phyloP scores from a whole-genome alignment of 2,888 invertebrate species.

The Metellina segmentata region DNA sequence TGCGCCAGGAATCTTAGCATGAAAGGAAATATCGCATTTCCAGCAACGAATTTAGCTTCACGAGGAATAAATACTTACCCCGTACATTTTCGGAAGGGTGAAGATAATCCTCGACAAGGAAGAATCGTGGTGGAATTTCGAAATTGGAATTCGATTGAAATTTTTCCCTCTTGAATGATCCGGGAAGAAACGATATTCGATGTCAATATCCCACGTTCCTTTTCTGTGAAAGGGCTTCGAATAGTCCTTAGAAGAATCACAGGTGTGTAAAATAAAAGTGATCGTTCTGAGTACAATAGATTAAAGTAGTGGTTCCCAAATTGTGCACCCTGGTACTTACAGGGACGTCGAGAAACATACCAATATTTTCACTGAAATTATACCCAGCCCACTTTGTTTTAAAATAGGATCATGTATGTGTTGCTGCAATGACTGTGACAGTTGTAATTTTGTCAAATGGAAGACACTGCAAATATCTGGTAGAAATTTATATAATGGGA shows the following conservation, averaged over 20 bases:
- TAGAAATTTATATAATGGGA: too few species aligned
- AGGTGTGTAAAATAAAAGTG: neutral
- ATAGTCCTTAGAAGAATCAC: neutral
- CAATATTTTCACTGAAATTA: too few species aligned
- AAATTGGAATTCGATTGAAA: neutral
- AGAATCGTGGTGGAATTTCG: neutral
- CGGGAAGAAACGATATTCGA: neutral
- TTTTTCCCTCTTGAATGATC: neutral
- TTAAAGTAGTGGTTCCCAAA: too few species aligned
- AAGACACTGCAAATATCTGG: too few species aligned
- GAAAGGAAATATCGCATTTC: neutral
- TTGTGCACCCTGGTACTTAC: too few species aligned
- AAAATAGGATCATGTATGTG: too few species aligned
- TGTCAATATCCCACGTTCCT: neutral
- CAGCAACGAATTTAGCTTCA: neutral
- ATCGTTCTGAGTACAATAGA: too few species aligned
- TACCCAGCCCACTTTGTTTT: too few species aligned
- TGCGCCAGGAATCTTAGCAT: neutral
- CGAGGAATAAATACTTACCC: neutral
- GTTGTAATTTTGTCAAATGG: too few species aligned
- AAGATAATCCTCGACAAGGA: neutral
- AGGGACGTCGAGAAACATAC: too few species aligned
- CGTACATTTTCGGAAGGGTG: neutral
- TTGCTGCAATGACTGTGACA: too few species aligned
- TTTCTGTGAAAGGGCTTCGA: neutral